Percentiles rank a stretch among this genome's conserved stretches.
Evolutionary conservation across 2,113 vertebrate species (phyloP).

Genomic region (Alaudala cheleensis): DNA sequence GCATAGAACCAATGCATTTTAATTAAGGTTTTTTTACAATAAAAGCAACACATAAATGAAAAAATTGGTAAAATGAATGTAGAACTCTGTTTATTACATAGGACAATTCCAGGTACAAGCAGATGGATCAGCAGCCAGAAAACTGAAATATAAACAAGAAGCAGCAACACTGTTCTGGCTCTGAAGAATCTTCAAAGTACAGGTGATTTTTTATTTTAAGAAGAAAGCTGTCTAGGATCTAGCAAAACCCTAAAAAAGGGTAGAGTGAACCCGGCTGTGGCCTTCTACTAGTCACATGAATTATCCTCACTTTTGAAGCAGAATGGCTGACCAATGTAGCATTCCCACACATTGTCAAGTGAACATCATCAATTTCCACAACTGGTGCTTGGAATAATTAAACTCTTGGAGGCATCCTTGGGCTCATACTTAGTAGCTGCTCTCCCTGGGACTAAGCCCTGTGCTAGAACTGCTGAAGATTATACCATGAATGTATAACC

Average conservation of each 20-base stretch:
- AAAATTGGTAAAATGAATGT: background rate
- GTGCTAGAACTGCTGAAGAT: background rate
- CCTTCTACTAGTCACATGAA: background rate
- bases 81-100: background rate
- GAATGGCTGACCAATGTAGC: background rate
- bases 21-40: background rate
- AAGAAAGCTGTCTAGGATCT: background rate
- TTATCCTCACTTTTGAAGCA: background rate
- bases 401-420: background rate
- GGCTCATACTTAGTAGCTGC: background rate
- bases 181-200: background rate
- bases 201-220: background rate
- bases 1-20: background rate
- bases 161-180: background rate
- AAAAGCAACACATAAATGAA: background rate
- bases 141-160: background rate
- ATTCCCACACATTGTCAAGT: background rate
- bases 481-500: background rate
- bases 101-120: background rate
- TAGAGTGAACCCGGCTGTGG: background rate
- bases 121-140: background rate
- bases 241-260: background rate
- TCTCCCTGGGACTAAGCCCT: background rate
- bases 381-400: background rate
- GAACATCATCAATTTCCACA: background rate